Conservation (phyloP, 35 echinoderm and acorn worm genomes). For the Holothuria glaberrima region DNA sequence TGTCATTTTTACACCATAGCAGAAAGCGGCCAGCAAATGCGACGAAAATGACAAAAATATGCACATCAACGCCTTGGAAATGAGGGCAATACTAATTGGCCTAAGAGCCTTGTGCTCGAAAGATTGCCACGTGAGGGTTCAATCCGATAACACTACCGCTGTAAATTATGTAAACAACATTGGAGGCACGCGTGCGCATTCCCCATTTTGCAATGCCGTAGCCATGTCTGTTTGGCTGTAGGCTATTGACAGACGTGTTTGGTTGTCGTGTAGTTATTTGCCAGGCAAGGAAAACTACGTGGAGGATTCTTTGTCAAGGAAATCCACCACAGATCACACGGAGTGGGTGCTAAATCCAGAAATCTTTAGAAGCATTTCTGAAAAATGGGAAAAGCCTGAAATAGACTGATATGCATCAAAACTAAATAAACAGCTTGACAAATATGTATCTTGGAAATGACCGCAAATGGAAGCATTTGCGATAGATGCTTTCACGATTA, state of each 20-base stretch:
- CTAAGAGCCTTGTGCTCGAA: not conserved
- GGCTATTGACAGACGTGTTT: not conserved
- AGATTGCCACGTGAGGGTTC: not conserved
- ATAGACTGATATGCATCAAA: not conserved
- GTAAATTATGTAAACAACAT: not conserved
- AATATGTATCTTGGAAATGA: too few species aligned
- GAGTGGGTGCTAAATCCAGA: too few species aligned
- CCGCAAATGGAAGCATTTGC: too few species aligned
- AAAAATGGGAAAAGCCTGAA: too few species aligned
- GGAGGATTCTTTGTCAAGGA: too few species aligned
- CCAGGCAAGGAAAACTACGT: too few species aligned
- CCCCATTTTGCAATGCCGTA: not conserved
- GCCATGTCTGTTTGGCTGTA: too few species aligned
- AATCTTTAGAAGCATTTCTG: too few species aligned
- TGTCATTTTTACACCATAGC: not conserved
- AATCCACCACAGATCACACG: too few species aligned
- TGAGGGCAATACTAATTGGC: not conserved
- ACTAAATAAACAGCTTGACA: too few species aligned
- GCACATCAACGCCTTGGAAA: conserved; percentile 59
- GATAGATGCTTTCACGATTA: too few species aligned
- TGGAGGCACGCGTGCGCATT: not conserved
- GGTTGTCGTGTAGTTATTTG: not conserved
- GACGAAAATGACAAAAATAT: not conserved
- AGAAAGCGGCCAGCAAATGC: conserved; percentile 16
- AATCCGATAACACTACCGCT: too few species aligned